phyloP scores from a whole-genome alignment of 2,113 vertebrate genomes.

The Sinocyclocheilus anshuiensis region DNA sequence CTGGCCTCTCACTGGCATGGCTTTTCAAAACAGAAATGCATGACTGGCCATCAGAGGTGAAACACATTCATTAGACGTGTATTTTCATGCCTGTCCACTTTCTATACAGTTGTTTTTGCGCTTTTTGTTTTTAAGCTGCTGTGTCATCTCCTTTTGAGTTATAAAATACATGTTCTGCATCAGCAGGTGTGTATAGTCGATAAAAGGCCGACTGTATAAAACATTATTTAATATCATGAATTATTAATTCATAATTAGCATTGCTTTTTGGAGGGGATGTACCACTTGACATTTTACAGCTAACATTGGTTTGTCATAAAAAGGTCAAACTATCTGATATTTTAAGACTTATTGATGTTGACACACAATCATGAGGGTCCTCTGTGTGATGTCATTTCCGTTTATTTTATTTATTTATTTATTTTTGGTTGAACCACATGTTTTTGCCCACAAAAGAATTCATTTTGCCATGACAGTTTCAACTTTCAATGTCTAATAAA shows the following conservation, averaged over 20 bases:
- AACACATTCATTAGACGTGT: slow-evolving; percentile 29
- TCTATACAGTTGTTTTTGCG: background rate
- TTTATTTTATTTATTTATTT: too few species aligned
- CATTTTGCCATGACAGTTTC: too few species aligned
- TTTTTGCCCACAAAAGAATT: too few species aligned
- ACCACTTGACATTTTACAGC: background rate
- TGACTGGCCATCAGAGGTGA: slow-evolving; percentile 23
- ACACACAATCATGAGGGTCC: background rate
- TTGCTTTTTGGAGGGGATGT: background rate
- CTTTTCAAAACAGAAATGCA: slow-evolving; percentile 45
- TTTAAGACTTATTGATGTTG: background rate
- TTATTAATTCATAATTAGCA: background rate
- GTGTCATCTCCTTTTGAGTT: slow-evolving; percentile 31
- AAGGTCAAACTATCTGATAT: background rate
- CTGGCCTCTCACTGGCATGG: slow-evolving; percentile 33
- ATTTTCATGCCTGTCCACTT: background rate
- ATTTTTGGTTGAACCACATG: too few species aligned
- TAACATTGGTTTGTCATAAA: background rate
- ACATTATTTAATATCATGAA: background rate
- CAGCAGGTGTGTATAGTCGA: slow-evolving; percentile 11
- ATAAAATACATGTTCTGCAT: slow-evolving; percentile 21
- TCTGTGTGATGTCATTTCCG: background rate
- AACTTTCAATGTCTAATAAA: too few species aligned
- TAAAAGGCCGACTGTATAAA: background rate
- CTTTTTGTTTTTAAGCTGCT: background rate